Evolutionary conservation across 2,113 vertebrate species (phyloP).

Genomic region (Esox niger): DNA sequence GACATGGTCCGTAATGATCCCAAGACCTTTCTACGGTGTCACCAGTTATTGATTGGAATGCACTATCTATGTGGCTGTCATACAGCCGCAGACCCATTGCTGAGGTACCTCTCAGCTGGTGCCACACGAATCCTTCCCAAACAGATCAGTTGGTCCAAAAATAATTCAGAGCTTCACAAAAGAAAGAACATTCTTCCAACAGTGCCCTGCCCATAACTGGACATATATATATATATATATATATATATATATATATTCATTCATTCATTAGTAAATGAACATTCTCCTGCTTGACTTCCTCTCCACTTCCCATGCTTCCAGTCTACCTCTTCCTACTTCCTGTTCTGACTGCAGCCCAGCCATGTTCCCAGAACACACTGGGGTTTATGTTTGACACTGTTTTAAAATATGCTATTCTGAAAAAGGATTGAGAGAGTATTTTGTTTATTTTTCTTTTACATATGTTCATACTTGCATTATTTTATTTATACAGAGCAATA

Average conservation of each 20-base stretch:
- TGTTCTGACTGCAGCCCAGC: neutral
- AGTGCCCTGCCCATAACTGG: neutral
- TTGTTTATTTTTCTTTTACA: neutral
- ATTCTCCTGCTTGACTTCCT: neutral
- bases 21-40: neutral
- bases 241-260: too few species aligned
- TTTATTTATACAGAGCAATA: slow-evolving; percentile 4
- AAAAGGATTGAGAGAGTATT: neutral
- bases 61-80: slow-evolving; percentile 12
- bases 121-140: slow-evolving; percentile 25
- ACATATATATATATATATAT: too few species aligned
- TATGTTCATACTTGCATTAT: neutral
- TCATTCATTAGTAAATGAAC: too few species aligned
- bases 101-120: slow-evolving; percentile 15
- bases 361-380: neutral
- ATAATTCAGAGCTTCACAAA: slow-evolving; percentile 13
- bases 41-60: slow-evolving; percentile 2
- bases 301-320: too few species aligned
- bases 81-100: neutral
- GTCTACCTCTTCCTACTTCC: neutral
- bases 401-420: neutral
- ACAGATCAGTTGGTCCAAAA: slow-evolving; percentile 26
- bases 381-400: neutral
- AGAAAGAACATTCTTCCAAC: slow-evolving; percentile 28
- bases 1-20: neutral